Conservation (phyloP, 2,797 vertebrate genomes). For the Betta splendens region DNA sequence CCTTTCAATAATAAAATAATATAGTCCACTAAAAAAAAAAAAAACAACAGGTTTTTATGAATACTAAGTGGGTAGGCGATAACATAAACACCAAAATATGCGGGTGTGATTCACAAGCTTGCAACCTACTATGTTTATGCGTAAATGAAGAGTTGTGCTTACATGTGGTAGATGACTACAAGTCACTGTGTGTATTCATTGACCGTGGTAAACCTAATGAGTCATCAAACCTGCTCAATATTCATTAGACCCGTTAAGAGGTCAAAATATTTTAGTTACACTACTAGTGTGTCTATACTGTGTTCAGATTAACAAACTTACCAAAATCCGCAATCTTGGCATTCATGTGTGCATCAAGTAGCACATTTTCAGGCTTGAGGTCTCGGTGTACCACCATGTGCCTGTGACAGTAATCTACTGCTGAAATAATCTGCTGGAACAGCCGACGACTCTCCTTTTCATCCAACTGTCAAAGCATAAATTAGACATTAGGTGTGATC, state of each 20-base stretch:
- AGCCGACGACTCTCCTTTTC: constrained; percentile 97
- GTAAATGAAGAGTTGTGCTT: not conserved
- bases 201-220: not conserved
- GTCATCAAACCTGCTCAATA: not conserved
- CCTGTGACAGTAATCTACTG: constrained; percentile 97
- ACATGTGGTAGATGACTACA: not conserved
- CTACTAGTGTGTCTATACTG: no score
- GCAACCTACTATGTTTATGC: not conserved
- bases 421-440: constrained; percentile 99
- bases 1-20: not conserved
- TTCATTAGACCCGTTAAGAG: not conserved
- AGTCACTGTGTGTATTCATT: not conserved
- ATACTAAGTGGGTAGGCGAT: not conserved
- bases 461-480: constrained; percentile 85
- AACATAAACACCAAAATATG: constrained; percentile 5
- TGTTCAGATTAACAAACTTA: constrained; percentile 79
- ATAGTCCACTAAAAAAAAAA: not conserved
- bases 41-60: no score
- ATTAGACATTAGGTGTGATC: constrained; percentile 48
- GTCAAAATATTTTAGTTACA: no score
- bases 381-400: constrained; percentile 99
- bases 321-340: constrained; percentile 99
- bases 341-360: constrained; percentile 98
- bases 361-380: constrained; percentile 97
- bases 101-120: not conserved